phyloP scores from a whole-genome alignment of 30 jellyfish, hydroid and myxozoan genomes.

The Hydractinia symbiolongicarpus region DNA sequence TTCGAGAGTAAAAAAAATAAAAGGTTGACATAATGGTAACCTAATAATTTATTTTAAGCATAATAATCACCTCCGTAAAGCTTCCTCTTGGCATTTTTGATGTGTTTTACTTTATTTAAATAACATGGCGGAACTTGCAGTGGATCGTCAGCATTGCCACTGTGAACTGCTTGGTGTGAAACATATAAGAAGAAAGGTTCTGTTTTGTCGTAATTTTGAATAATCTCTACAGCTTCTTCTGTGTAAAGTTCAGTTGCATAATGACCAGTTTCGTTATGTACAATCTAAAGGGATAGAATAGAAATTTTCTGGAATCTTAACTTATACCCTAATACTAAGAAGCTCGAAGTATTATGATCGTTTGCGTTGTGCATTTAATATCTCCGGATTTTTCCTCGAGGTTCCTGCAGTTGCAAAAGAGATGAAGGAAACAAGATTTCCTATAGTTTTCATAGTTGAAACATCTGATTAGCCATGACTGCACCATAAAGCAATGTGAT shows the following conservation, averaged over 20 bases:
- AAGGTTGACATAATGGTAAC: too few relatives aligned
- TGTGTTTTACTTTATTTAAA: slow-evolving; percentile 49
- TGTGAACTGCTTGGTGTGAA: slow-evolving; percentile 89
- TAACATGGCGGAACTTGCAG: slow-evolving; percentile 66
- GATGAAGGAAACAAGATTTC: too few relatives aligned
- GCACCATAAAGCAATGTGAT: too few relatives aligned
- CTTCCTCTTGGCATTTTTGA: slow-evolving; percentile 63
- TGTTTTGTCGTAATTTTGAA: slow-evolving; percentile 39
- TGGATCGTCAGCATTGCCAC: slow-evolving; percentile 92
- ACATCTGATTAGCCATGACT: too few relatives aligned
- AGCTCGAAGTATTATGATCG: too few relatives aligned
- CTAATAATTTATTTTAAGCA: background rate
- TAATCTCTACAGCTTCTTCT: slow-evolving; percentile 70
- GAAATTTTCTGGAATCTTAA: too few relatives aligned
- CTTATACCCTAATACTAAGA: too few relatives aligned
- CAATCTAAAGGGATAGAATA: slow-evolving; percentile 38
- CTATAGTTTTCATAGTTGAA: too few relatives aligned
- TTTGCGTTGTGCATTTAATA: too few relatives aligned
- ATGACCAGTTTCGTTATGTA: slow-evolving; percentile 84
- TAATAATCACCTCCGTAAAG: slow-evolving; percentile 64
- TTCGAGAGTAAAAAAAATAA: too few relatives aligned
- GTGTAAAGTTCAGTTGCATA: slow-evolving; percentile 84
- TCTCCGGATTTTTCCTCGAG: too few relatives aligned
- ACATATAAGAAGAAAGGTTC: slow-evolving; percentile 74
- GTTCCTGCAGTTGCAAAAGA: too few relatives aligned